These are phyloP conservation scores for Zosterops pallidus DNA, from an alignment of 2,113 vertebrate species.

Conservation along the genomic window DNA sequence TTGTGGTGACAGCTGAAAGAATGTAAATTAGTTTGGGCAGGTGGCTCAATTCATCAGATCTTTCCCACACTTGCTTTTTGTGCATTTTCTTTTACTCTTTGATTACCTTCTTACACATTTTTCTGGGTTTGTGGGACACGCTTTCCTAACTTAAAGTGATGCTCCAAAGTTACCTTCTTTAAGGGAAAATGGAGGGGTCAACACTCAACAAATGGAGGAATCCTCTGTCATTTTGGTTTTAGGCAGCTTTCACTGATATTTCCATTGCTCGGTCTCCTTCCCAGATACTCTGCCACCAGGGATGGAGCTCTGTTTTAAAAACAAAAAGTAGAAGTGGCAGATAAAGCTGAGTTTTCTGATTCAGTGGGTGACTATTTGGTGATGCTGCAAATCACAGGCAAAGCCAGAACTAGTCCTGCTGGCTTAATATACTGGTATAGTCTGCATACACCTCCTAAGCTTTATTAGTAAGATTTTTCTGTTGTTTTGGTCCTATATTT, in stretches of 20 bases:
- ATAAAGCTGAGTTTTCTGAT: neutral
- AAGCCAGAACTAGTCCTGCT: neutral
- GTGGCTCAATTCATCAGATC: neutral
- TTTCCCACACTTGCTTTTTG: neutral
- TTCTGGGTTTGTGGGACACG: neutral
- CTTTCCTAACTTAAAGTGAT: neutral
- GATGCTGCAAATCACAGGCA: neutral
- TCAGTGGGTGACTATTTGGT: neutral
- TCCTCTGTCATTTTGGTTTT: neutral
- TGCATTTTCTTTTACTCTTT: neutral
- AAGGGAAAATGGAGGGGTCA: neutral
- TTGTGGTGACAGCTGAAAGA: neutral
- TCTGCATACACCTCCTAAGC: neutral
- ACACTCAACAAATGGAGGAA: neutral
- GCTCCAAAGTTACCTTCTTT: neutral
- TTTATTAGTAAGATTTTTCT: neutral
- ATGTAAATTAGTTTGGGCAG: conserved; percentile 17
- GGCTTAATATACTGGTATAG: neutral
- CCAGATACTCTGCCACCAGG: neutral
- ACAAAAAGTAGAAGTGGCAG: neutral
- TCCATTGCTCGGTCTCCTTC: neutral
- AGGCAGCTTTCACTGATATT: neutral
- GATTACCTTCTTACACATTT: neutral
- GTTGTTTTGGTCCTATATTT: neutral
- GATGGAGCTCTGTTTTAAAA: neutral